Evolutionary conservation across 2,797 vertebrate species (phyloP).

Genomic region (Antennarius maculatus): DNA sequence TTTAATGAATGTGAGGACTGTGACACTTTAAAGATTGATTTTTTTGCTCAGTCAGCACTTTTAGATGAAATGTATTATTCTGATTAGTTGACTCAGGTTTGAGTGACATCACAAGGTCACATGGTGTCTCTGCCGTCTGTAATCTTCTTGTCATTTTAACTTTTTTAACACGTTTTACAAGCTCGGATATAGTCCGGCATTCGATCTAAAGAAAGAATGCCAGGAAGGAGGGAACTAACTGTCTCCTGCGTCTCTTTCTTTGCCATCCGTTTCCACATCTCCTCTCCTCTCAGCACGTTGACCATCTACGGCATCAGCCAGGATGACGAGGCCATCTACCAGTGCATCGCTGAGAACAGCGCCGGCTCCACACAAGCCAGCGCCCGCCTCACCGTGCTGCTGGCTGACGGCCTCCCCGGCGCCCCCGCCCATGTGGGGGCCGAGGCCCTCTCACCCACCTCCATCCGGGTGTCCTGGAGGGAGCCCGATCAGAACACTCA

Average conservation of each 20-base stretch:
- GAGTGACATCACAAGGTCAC: constrained; percentile 10
- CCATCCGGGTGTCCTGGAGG: constrained; percentile 94
- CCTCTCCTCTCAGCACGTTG: constrained; percentile 83
- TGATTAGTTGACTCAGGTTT: not conserved
- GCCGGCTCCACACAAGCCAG: constrained; percentile 97
- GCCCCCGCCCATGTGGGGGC: constrained; percentile 86
- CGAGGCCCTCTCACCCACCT: constrained; percentile 86
- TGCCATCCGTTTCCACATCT: not conserved
- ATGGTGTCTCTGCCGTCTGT: constrained; percentile 4
- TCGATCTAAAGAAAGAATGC: not conserved
- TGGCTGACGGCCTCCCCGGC: constrained; percentile 92
- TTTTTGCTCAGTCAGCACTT: not conserved
- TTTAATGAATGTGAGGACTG: too few relatives aligned
- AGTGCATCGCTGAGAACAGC: constrained; percentile 97
- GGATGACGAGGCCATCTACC: constrained; percentile 97
- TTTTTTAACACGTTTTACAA: constrained; percentile 10
- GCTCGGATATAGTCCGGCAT: not conserved
- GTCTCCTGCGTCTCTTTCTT: not conserved
- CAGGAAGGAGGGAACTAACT: constrained; percentile 12
- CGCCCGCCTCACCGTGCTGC: constrained; percentile 93
- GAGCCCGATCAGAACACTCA: constrained; percentile 91
- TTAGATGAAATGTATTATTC: not conserved
- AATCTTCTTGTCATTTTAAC: too few relatives aligned
- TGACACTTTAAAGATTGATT: not conserved
- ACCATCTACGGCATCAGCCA: constrained; percentile 92